phyloP scores from a whole-genome alignment of 2,797 vertebrate species.

The Denticeps clupeoides region DNA sequence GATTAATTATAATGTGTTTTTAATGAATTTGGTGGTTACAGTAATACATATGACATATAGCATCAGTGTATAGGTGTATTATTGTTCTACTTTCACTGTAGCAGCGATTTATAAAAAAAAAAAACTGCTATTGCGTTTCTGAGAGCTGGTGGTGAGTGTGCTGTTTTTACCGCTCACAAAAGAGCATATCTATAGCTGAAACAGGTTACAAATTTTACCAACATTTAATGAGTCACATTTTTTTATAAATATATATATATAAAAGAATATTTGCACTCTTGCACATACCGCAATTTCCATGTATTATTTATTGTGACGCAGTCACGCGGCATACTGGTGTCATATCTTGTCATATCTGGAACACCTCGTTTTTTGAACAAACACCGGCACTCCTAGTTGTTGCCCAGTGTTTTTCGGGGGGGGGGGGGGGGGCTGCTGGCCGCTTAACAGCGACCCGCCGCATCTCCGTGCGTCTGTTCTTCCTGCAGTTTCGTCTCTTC shows the following conservation, averaged over 20 bases:
- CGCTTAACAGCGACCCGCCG: too few relatives aligned
- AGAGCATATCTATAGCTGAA: neutral
- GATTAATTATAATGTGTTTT: neutral
- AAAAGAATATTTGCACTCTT: constrained; percentile 22
- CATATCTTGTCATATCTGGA: neutral
- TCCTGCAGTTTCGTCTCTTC: too few relatives aligned
- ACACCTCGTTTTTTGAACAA: too few relatives aligned
- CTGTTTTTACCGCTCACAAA: too few relatives aligned
- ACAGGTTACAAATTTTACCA: too few relatives aligned
- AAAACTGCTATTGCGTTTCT: neutral
- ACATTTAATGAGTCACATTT: too few relatives aligned
- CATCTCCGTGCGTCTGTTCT: too few relatives aligned
- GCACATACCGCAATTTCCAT: constrained; percentile 22
- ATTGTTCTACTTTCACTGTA: neutral
- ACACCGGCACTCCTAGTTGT: too few relatives aligned
- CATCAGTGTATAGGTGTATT: neutral
- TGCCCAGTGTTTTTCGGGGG: too few relatives aligned
- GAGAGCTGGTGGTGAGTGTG: neutral
- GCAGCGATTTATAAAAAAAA: neutral
- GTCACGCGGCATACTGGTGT: neutral
- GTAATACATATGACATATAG: neutral
- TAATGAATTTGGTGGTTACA: neutral
- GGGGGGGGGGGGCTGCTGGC: too few relatives aligned
- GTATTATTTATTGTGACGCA: constrained; percentile 4
- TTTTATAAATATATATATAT: neutral